phyloP scores from a whole-genome alignment of 1,140 invertebrate species.

The Lutraria rhynchaena region DNA sequence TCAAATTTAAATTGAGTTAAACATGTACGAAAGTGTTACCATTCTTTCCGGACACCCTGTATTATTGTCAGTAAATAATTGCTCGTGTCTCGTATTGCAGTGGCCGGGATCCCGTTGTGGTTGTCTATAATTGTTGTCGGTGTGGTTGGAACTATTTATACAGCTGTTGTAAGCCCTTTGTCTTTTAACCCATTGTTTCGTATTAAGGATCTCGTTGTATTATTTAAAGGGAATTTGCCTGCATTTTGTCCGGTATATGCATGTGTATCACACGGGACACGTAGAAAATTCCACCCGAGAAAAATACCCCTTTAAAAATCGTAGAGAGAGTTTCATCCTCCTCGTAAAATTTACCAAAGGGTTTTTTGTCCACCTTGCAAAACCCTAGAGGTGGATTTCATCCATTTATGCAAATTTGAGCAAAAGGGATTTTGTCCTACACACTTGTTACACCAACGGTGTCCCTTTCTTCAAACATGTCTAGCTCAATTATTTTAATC shows the following conservation, averaged over 20 bases:
- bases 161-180: conserved; percentile 45
- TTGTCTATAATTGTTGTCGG: conserved; percentile 62
- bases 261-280: neutral
- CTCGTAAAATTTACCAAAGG: neutral
- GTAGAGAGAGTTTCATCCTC: neutral
- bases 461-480: too few species aligned
- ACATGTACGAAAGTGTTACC: too few species aligned
- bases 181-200: neutral
- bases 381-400: too few species aligned
- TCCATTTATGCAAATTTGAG: too few species aligned
- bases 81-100: too few species aligned
- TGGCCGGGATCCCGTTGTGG: conserved; percentile 59
- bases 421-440: too few species aligned
- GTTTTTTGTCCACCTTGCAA: too few species aligned
- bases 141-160: conserved; percentile 61
- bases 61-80: too few species aligned
- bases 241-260: neutral
- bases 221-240: neutral
- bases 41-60: too few species aligned
- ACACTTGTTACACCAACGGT: too few species aligned
- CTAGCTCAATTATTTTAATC: too few species aligned
- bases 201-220: neutral
- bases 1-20: too few species aligned
- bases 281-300: neutral
- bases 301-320: neutral